These are phyloP conservation scores for Torymus auratus DNA, from an alignment of 2,888 invertebrate genomes.

Conservation along the genomic window DNA sequence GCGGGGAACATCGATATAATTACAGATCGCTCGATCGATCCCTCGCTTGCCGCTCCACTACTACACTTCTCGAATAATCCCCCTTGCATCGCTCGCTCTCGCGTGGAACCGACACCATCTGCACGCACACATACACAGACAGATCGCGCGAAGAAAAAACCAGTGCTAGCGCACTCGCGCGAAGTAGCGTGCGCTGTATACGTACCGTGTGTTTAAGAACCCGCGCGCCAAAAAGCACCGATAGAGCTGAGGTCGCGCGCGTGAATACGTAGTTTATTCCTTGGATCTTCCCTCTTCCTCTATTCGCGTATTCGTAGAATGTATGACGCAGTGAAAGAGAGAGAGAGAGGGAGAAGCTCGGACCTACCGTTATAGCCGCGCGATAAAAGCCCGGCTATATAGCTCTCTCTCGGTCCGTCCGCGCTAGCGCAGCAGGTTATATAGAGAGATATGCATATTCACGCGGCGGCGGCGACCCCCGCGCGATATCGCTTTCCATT, in stretches of 20 bases:
- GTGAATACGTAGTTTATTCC: not conserved
- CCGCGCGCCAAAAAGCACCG: not conserved
- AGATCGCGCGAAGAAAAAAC: too few species aligned
- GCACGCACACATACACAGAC: too few species aligned
- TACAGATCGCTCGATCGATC: constrained; percentile 26
- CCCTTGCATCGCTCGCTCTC: not conserved
- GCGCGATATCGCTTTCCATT: constrained; percentile 31
- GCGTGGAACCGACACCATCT: too few species aligned
- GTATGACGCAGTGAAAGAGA: constrained; percentile 7
- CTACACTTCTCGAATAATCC: constrained; percentile 7
- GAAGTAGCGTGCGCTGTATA: too few species aligned
- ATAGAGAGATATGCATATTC: constrained; percentile 1
- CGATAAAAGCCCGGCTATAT: not conserved
- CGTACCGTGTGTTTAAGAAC: too few species aligned
- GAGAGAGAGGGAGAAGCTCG: not conserved
- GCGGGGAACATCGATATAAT: constrained; percentile 20
- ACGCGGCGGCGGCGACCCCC: constrained; percentile 2
- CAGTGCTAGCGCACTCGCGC: too few species aligned
- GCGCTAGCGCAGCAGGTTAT: too few species aligned
- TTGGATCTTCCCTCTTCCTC: not conserved
- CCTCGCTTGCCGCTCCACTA: not conserved
- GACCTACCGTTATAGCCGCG: constrained; percentile 26
- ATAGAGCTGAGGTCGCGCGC: not conserved
- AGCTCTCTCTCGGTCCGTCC: too few species aligned
- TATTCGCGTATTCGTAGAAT: constrained; percentile 10